Evolutionary conservation across 2,888 invertebrate genomes (phyloP), one percentile per base, ranked within the genome.

Genomic region (Geotrupes spiniger): DNA sequence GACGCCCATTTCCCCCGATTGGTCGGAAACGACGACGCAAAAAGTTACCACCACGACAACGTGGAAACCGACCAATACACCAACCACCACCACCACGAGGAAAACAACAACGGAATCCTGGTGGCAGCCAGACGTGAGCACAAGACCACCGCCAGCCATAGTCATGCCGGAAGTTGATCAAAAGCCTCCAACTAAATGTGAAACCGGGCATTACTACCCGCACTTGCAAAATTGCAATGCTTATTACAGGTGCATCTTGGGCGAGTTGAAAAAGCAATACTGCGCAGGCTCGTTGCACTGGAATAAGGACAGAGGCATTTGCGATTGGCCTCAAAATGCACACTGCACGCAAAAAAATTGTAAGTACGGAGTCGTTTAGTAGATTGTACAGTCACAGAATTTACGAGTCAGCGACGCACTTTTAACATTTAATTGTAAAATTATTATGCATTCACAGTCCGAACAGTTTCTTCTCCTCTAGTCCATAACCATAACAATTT

Each of bases 211-310:
- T 52, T 77, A 79, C 56, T n/a, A 75, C 36, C 74, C 83, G 0
- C 86, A 89, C 49, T 77, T 81, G 0, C 72, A 71, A 0, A 85
- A 88, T 62, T 92, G 92, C 63, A 84, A 81, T 46, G 80, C 83
- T 0, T 92, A 89, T 67, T 82, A 84, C 58, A 81, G 88, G 58
- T 92, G 92, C 63, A 80, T 88, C 15, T 78, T 82, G 1, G 89
- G 89, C 0, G 81, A 83, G 46, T 73, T 87, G 65, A 79, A 76
- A 25, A 84, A 83, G 55, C 86, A 89, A 58, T 80, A 80, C 55
- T 92, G 92, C 63, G 86, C 90, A 0, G 84, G 86, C 0, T 89
- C 89, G 2, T 70, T 92, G 36, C 89, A 91, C 66, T 92, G 90
- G 90, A 87, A 89, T 58, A 72, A 76, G 14, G 63, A 75, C 0